Evolutionary conservation across 1,140 invertebrate genomes (phyloP).

Genomic region (Oryctes rhinoceros): DNA sequence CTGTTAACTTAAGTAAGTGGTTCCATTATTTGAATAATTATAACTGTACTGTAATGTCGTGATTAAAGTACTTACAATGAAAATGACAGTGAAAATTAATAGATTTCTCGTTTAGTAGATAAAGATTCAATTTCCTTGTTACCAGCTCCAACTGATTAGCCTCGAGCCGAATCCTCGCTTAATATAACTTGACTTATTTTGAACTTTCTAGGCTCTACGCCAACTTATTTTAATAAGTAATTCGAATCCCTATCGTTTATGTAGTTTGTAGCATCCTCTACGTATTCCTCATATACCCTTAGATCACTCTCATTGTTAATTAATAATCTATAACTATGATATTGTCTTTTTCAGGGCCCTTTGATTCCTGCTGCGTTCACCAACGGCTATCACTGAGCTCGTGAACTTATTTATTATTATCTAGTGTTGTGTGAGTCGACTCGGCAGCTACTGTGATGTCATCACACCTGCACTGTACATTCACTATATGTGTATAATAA

Average conservation of each 20-base stretch:
- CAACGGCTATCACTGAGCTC: conserved; percentile 89
- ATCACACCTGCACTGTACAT: conserved; percentile 63
- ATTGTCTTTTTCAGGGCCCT: conserved; percentile 76
- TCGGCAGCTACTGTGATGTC: conserved; percentile 60
- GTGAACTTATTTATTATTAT: conserved; percentile 48
- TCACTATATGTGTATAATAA: conserved; percentile 60
- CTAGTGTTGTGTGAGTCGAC: conserved; percentile 51
- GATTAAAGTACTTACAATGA: too few species aligned
- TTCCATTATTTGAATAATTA: too few species aligned
- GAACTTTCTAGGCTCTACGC: too few species aligned
- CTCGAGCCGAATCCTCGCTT: too few species aligned
- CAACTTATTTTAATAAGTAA: too few species aligned
- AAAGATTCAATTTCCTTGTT: too few species aligned
- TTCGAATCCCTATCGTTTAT: conserved; percentile 48
- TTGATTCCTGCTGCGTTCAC: conserved; percentile 93
- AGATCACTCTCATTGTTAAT: conserved; percentile 47
- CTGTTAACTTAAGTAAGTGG: too few species aligned
- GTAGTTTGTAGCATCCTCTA: conserved; percentile 59
- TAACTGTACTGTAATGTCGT: too few species aligned
- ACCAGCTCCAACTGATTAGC: too few species aligned
- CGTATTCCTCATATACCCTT: conserved; percentile 55
- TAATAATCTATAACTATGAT: not conserved
- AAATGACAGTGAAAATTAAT: too few species aligned
- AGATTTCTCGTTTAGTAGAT: too few species aligned
- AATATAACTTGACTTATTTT: too few species aligned